Conservation (phyloP, 2,888 invertebrate species). For the Hirudinaria manillensis region DNA sequence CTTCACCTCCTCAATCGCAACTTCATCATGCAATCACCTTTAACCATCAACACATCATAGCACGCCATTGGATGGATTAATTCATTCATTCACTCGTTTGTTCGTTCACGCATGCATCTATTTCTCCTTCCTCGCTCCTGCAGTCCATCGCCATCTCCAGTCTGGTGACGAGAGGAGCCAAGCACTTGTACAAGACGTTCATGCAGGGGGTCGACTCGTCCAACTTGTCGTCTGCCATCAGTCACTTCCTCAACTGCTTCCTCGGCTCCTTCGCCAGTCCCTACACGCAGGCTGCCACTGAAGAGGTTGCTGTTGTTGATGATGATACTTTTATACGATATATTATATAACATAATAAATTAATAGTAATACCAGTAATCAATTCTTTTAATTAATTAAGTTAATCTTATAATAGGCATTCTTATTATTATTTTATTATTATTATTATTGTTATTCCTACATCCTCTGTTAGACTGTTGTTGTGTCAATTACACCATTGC, state of each 20-base stretch:
- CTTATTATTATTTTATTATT: too few species aligned
- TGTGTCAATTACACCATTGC: too few species aligned
- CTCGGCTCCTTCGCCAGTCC: constrained; percentile 71
- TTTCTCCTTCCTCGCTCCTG: constrained; percentile 48
- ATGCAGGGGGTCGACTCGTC: constrained; percentile 85
- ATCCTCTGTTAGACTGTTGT: too few species aligned
- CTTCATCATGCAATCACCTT: too few species aligned
- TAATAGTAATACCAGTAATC: too few species aligned
- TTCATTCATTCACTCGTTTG: neutral
- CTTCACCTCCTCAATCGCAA: too few species aligned
- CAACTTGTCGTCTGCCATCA: constrained; percentile 80
- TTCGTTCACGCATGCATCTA: neutral
- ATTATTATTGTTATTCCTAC: too few species aligned
- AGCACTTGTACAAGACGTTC: constrained; percentile 85
- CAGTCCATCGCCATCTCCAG: constrained; percentile 86
- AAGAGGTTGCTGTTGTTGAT: constrained; percentile 59
- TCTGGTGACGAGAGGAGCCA: constrained; percentile 78
- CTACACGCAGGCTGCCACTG: constrained; percentile 64
- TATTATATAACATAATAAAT: too few species aligned
- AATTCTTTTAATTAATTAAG: too few species aligned
- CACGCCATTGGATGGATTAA: neutral
- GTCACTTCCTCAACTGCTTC: constrained; percentile 93
- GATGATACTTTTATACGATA: neutral
- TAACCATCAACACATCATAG: too few species aligned
- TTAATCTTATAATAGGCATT: too few species aligned